phyloP scores from a whole-genome alignment of 2,888 invertebrate species.

The Diarsia brunnea region DNA sequence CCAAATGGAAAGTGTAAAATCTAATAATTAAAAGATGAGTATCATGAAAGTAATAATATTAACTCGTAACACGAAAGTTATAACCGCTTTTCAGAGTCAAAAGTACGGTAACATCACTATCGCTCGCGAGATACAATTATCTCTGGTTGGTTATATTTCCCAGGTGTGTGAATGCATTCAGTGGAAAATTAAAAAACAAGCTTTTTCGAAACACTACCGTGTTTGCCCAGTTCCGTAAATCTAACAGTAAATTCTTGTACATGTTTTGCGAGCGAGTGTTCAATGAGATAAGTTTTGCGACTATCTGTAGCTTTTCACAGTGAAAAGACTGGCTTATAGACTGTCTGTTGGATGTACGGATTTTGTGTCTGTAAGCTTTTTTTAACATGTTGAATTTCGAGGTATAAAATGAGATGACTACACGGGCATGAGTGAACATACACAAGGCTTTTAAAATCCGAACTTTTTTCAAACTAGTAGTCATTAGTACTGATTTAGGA shows the following conservation, averaged over 20 bases:
- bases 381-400: background rate
- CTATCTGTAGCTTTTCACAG: constrained; percentile 9
- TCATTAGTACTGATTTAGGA: background rate
- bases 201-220: constrained; percentile 54
- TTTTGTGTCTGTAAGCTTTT: background rate
- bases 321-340: constrained; percentile 6
- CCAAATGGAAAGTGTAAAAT: constrained; percentile 5
- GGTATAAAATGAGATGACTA: background rate
- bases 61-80: constrained; percentile 17
- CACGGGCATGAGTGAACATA: background rate
- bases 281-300: constrained; percentile 45
- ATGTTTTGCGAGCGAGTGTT: constrained; percentile 13
- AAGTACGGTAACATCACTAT: constrained; percentile 52
- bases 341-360: background rate
- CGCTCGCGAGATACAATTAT: constrained; percentile 70
- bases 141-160: constrained; percentile 73
- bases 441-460: background rate
- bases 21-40: background rate
- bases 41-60: constrained; percentile 9
- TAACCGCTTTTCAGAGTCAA: constrained; percentile 33
- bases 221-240: constrained; percentile 53
- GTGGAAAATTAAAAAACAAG: constrained; percentile 78
- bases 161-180: constrained; percentile 74
- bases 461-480: background rate
- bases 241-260: constrained; percentile 53